These are phyloP conservation scores for Syngnathus floridae DNA, from an alignment of 2,113 vertebrate genomes.

Conservation along the genomic window DNA sequence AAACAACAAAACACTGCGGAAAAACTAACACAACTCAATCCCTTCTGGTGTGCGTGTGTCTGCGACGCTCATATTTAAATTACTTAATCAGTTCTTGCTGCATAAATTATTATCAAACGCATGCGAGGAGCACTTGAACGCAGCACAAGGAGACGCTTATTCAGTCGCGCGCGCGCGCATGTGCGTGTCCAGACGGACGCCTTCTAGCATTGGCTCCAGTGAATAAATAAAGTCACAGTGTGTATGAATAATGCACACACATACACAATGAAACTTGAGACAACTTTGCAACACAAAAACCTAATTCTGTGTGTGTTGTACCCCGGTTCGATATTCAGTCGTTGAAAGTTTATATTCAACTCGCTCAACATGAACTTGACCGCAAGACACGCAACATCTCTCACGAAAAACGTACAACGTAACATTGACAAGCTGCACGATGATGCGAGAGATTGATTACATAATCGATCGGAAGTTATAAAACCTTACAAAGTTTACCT, in stretches of 20 bases:
- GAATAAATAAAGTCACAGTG: neutral
- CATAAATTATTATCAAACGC: neutral
- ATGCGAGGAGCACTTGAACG: neutral
- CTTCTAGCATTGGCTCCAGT: neutral
- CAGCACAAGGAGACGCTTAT: neutral
- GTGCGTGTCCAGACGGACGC: neutral
- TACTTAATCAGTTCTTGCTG: neutral
- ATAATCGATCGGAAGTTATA: neutral
- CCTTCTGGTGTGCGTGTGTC: neutral
- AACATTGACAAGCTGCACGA: neutral
- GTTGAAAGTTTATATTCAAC: neutral
- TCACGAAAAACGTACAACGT: neutral
- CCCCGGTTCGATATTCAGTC: neutral
- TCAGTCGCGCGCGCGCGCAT: too few species aligned
- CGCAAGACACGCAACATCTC: too few species aligned
- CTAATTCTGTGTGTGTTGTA: too few species aligned
- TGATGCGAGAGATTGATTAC: neutral
- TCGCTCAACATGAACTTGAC: neutral
- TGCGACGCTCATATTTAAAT: too few species aligned
- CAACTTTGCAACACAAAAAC: neutral
- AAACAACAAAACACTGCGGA: neutral
- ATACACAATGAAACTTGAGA: too few species aligned
- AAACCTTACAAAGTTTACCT: constrained; percentile 58
- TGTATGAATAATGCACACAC: neutral
- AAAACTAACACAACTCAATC: neutral